A percentile compares a stretch with the other conserved stretches of the same genome.
Conservation (phyloP, 2,113 vertebrate genomes). For the Megaceryle torquata region DNA sequence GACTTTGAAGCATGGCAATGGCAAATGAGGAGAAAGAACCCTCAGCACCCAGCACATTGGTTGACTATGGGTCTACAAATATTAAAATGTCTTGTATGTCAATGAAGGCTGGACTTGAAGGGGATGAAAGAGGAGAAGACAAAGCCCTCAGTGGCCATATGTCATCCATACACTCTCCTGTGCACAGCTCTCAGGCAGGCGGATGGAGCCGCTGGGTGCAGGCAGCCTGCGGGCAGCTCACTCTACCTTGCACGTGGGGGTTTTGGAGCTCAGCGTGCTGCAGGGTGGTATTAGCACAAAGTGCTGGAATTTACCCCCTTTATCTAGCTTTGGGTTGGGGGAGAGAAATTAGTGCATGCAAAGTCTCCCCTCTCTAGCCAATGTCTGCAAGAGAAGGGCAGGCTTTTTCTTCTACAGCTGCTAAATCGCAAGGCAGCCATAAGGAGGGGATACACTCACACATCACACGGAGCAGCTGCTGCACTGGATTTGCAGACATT, state of each 20-base stretch:
- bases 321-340: not conserved
- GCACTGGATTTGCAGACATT: not conserved
- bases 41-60: not conserved
- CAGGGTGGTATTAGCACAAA: not conserved
- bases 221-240: not conserved
- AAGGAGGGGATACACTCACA: not conserved
- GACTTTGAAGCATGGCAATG: not conserved
- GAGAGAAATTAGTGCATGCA: not conserved
- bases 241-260: not conserved
- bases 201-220: not conserved
- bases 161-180: accelerated
- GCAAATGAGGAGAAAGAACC: not conserved
- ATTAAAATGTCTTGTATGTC: not conserved
- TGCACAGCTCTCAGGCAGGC: not conserved
- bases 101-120: accelerated
- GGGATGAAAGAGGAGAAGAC: not conserved
- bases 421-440: not conserved
- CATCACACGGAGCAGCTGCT: not conserved
- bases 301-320: not conserved
- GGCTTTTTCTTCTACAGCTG: not conserved
- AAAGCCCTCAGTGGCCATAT: accelerated
- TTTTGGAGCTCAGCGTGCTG: not conserved
- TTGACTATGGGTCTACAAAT: not conserved
- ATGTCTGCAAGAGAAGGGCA: not conserved
- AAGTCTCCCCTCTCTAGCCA: not conserved